Base-by-base conservation (phyloP, 2,113 vertebrate species). In the Montifringilla adamsi region DNA sequence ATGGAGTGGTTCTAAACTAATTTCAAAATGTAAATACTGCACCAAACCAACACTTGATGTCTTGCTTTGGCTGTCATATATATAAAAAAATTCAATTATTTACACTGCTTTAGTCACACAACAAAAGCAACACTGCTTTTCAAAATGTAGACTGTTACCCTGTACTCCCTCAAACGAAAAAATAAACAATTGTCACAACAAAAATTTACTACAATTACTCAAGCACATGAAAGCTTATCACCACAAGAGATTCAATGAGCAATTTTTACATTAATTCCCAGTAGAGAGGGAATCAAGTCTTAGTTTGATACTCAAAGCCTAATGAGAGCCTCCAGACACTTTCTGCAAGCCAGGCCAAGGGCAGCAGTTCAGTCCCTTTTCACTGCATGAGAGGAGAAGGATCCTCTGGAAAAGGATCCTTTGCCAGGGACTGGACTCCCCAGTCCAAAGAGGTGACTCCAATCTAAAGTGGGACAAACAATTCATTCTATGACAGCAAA, bases 41-140 rank as follows among this genome's bases (percentile, higher is more conserved):
- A 66, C 55, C 83, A 80, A 84, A 55, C 37, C 79, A 94, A 47
- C 47, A n/a, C 35, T 89, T 89, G 56, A 84, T 93, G 87, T 56
- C 89, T 89, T 87, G 76, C 52, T 94, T 94, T 90, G 52, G 59
- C 76, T 95, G 86, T 89, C 93, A 95, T 43, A 87, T 37, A 84
- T 30, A 35, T 72, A 70, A 93, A 91, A 91, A 72, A 92, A 39
- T 5, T 75, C 37, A 67, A 63, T 90, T 84, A 84, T 90, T 96
- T 95, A 86, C 77, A 95, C 33, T 90, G n/a, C 68, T 80, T 67
- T 77, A 94, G 86, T 74, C 88, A 92, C 72, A 78, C 27, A 90
- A 80, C 68, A 84, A 80, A 90, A 66, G 90, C 64, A 93, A 76
- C 1, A 0, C 4, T 37, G 72, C 70, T 84, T 74, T 74, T 84